phyloP scores from a whole-genome alignment of 2,888 invertebrate species.

The Nysson spinosus region DNA sequence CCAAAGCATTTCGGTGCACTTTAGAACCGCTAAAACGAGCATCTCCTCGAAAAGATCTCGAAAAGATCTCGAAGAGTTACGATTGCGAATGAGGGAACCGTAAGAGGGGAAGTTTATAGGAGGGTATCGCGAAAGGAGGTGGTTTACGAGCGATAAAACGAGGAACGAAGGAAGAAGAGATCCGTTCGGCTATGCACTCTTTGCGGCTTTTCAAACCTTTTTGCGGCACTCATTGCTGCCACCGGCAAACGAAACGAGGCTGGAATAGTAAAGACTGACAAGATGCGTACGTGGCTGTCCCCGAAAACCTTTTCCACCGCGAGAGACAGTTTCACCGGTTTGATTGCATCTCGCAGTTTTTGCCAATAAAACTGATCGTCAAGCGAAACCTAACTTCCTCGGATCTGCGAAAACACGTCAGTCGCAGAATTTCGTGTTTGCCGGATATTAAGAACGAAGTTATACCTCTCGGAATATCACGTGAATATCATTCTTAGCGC shows the following conservation, averaged over 20 bases:
- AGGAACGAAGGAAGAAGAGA: conserved; percentile 24
- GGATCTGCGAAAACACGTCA: too few species aligned
- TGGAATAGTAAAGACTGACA: conserved; percentile 36
- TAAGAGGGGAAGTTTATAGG: conserved; percentile 46
- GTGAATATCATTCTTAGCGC: too few species aligned
- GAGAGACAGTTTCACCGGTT: too few species aligned
- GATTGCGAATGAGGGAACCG: conserved; percentile 38
- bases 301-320: too few species aligned
- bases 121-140: conserved; percentile 41
- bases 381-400: too few species aligned
- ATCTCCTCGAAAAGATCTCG: conserved; percentile 20
- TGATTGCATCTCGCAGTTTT: too few species aligned
- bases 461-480: too few species aligned
- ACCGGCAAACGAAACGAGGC: conserved; percentile 16
- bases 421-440: too few species aligned
- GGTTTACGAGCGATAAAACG: conserved; percentile 65
- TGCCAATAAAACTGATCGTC: too few species aligned
- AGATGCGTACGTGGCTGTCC: too few species aligned
- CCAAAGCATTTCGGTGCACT: background rate
- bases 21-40: background rate
- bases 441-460: too few species aligned
- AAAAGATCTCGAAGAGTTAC: conserved; percentile 46
- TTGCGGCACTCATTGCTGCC: conserved; percentile 28
- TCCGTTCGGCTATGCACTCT: conserved; percentile 15
- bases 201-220: conserved; percentile 30